phyloP scores from a whole-genome alignment of 1,140 invertebrate species.

The Anoplolepis gracilipes region DNA sequence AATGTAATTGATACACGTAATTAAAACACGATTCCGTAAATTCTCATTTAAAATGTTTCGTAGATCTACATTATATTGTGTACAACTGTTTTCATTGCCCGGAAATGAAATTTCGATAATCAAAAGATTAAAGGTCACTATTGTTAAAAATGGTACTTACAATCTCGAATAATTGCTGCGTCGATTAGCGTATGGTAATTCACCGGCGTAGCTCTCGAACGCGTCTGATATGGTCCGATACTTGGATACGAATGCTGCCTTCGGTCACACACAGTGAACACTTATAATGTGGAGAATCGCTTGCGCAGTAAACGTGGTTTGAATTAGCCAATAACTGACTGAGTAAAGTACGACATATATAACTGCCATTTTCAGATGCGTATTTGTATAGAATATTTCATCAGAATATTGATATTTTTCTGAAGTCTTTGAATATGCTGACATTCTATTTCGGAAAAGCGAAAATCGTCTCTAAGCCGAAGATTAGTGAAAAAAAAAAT shows the following conservation, averaged over 20 bases:
- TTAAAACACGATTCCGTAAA: not conserved
- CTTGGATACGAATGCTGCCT: slow-evolving; percentile 45
- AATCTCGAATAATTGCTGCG: not conserved
- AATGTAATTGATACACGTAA: not conserved
- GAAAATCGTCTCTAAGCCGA: not conserved
- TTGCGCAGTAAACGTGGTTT: slow-evolving; percentile 58
- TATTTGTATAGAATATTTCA: not conserved
- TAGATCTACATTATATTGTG: not conserved
- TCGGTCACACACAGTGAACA: slow-evolving; percentile 21
- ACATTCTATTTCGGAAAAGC: not conserved
- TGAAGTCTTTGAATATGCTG: too few relatives aligned
- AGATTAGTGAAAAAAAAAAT: not conserved
- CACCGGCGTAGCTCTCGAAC: not conserved
- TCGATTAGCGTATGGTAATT: not conserved
- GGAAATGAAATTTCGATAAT: not conserved
- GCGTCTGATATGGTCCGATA: slow-evolving; percentile 1
- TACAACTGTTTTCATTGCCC: not conserved
- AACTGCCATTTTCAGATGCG: not conserved
- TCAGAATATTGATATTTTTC: not conserved
- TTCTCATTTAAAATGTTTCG: not conserved
- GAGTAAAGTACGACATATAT: slow-evolving; percentile 3
- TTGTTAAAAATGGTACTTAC: slow-evolving; percentile 38
- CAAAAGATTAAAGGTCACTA: not conserved
- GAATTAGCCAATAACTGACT: slow-evolving; percentile 65
- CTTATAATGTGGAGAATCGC: slow-evolving; percentile 62